Evolutionary conservation across 2,113 vertebrate genomes (phyloP), one percentile per base, ranked within the genome.

Genomic region (Zosterops lateralis): DNA sequence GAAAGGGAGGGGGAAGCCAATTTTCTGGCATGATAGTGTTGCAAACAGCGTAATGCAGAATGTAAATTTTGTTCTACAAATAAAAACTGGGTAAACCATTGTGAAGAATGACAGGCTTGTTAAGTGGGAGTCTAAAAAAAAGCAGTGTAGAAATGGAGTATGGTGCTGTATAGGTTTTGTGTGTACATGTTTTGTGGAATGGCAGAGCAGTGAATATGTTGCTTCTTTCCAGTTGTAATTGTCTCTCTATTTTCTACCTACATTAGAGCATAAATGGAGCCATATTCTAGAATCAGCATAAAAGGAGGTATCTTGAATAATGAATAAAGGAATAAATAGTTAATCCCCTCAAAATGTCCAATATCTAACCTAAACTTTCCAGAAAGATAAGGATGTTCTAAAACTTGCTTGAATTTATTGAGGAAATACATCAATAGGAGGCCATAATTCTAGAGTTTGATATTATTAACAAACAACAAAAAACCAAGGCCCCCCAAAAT

Each of bases 401-500:
- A 64, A 57, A 80, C 10, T 64, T 71, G 2, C 22, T 65, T 74
- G 6, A 22, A 20, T 75, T 68, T 75, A 13, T 25, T 66, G 28
- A 64, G 16, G 32, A 57, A 67, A 84, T 83, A 21, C 28, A 50
- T 75, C 14, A 77, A 8, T 47, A 61, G 12, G 8, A 54, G 17
- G 7, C 24, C 14, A 19, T 57, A 84, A 85, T 56, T 76, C 18
- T 72, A 31, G 28, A 67, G 8, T 72, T 57, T 53, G 25, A 26
- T 65, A 40, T 31, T 56, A 29, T 31, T 50, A 20, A 26, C 34
- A 58, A 7, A 4, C 13, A 25, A 7, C 3, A 51, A 36, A 58
- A 71, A 48, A 3, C 1, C 8, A 84, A 24, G 3, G 1, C 9
- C 7, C 6, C 6, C 1, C 3, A 7, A 44, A 51, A 19, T 3